Conservation (phyloP, 2,888 invertebrate genomes). For the Hirudinaria manillensis region DNA sequence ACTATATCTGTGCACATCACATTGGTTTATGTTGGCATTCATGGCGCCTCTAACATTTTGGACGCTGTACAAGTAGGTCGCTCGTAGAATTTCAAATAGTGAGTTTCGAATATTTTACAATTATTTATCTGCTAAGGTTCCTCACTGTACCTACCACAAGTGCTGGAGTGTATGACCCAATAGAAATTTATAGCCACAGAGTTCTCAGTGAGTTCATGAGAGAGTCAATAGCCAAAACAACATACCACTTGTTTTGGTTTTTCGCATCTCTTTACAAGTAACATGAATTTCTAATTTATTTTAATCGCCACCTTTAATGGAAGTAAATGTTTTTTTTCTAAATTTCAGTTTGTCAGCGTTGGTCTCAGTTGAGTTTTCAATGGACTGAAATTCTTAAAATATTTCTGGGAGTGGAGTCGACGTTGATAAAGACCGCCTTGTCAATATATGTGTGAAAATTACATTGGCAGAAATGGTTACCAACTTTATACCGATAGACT, state of each 20-base stretch:
- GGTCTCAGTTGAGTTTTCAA: too few relatives aligned
- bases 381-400: too few relatives aligned
- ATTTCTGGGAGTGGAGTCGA: too few relatives aligned
- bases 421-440: too few relatives aligned
- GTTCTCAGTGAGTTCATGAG: not conserved
- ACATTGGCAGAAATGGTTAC: too few relatives aligned
- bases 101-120: not conserved
- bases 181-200: not conserved
- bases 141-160: not conserved
- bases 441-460: too few relatives aligned
- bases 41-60: not conserved
- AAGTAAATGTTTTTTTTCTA: too few relatives aligned
- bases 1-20: not conserved
- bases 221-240: not conserved
- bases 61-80: not conserved
- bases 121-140: not conserved
- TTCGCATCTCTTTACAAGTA: conserved; percentile 10
- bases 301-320: too few relatives aligned
- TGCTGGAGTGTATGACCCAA: conserved; percentile 1
- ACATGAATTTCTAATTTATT: not conserved
- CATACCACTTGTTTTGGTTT: conserved; percentile 1
- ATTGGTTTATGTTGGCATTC: not conserved
- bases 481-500: too few relatives aligned
- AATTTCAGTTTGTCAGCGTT: too few relatives aligned
- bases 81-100: not conserved